Evolutionary conservation across 2,888 invertebrate species (phyloP).

Genomic region (Rosalia funebris): DNA sequence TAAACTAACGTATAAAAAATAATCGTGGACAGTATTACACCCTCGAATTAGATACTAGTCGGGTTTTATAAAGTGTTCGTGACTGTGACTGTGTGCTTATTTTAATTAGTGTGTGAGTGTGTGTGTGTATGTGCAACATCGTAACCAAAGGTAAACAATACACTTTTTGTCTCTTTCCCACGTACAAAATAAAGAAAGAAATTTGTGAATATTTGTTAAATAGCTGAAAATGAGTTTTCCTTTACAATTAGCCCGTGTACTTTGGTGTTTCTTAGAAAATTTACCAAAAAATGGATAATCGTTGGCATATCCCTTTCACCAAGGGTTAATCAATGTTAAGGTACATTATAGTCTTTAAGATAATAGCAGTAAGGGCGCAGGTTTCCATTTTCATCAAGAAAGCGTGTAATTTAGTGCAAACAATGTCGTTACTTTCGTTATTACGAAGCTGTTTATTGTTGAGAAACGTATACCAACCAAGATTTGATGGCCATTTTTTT

Average conservation of each 20-base stretch:
- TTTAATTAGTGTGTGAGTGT: conserved; percentile 33
- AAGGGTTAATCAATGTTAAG: conserved; percentile 55
- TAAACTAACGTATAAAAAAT: conserved; percentile 27
- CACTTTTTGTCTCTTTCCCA: conserved; percentile 53
- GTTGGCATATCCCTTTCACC: conserved; percentile 32
- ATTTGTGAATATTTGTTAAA: conserved; percentile 16
- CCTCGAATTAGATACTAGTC: conserved; percentile 19
- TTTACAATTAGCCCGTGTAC: not conserved
- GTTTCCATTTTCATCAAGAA: conserved; percentile 49
- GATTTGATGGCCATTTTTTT: too few species aligned
- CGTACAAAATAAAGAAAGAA: conserved; percentile 35
- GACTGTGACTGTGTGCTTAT: conserved; percentile 32
- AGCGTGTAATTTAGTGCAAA: not conserved
- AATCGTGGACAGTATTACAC: conserved; percentile 20
- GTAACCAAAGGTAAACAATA: conserved; percentile 62
- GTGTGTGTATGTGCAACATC: conserved; percentile 51
- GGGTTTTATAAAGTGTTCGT: conserved; percentile 7
- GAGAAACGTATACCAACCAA: too few species aligned
- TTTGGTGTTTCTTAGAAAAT: conserved; percentile 23
- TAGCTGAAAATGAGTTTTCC: not conserved
- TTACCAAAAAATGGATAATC: not conserved
- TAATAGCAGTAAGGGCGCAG: conserved; percentile 53
- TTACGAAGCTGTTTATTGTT: too few species aligned
- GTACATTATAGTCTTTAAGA: conserved; percentile 47
- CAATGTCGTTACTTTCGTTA: too few species aligned